phyloP scores from a whole-genome alignment of 2,888 invertebrate genomes.

The Leucozona laternaria region DNA sequence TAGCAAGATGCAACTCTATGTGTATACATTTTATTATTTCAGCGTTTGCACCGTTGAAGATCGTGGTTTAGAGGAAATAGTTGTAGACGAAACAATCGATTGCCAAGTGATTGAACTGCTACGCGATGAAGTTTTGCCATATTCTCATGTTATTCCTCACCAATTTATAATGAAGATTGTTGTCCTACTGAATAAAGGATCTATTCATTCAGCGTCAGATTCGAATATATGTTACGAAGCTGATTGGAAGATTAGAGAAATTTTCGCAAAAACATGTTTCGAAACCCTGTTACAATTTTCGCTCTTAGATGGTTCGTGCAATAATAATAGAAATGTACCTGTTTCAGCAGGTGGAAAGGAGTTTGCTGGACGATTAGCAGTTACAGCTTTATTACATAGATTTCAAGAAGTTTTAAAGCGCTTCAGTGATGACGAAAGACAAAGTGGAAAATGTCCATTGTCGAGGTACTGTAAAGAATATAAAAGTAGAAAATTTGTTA shows the following conservation, averaged over 20 bases:
- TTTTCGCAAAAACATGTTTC: constrained; percentile 98
- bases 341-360: constrained; percentile 84
- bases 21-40: constrained; percentile 67
- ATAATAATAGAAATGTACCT: constrained; percentile 80
- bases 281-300: constrained; percentile 98
- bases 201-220: constrained; percentile 90
- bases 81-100: constrained; percentile 91
- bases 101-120: constrained; percentile 92
- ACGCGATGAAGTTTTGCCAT: constrained; percentile 92
- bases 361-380: constrained; percentile 91
- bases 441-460: constrained; percentile 93
- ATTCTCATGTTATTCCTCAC: constrained; percentile 90
- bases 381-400: constrained; percentile 95
- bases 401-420: constrained; percentile 96
- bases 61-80: constrained; percentile 86
- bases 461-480: constrained; percentile 86
- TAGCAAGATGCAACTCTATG: neutral
- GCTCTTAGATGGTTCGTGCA: constrained; percentile 89
- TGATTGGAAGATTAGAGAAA: constrained; percentile 93
- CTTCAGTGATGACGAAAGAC: constrained; percentile 93
- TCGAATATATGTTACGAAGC: constrained; percentile 88
- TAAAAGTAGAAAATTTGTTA: neutral
- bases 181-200: constrained; percentile 92
- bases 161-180: constrained; percentile 93
- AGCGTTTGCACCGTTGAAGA: constrained; percentile 85